Evolutionary conservation across 2,888 invertebrate species (phyloP), one percentile per base, ranked within the genome.

Genomic region (Philhelius pedissequus): DNA sequence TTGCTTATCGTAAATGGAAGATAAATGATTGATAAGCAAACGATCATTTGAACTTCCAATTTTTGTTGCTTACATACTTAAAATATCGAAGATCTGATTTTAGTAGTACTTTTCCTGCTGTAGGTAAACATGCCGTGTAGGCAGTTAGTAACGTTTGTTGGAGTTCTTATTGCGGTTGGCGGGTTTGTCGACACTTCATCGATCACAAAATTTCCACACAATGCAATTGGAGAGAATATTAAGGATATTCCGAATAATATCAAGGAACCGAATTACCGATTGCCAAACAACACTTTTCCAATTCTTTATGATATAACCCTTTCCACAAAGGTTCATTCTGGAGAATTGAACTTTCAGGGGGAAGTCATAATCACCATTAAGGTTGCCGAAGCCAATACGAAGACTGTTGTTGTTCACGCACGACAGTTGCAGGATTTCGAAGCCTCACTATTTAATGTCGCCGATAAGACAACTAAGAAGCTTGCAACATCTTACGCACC

Each of bases 291-390:
- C 38, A 91, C 94, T 0, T 87, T 87, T 15, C 94, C 94, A 0
- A 90, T 89, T 0, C 92, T 92, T 86, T 95, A 94, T 87, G 91
- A 91, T 20, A 91, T 94, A n/a, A 88, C 88, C 9, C 89, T 94
- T 0, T 91, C 88, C 62, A 60, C 60, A 18, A 60, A 27, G 0
- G 18, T 60, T 18, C 89, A 89, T 25, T 89, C 91, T 4, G 88
- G 88, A 0, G 91, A 90, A 32, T 90, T 86, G 11, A 18, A 52
- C 3, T 88, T 87, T 69, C 87, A 2, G 8, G 94, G 94, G 8
- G 91, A 91, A 88, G 92, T 92, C 4, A 89, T 88, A 18, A 93
- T 93, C 62, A 75, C 90, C 1, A 87, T 94, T 20, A 91, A 92
- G 80, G 93, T 93, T 5, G 90, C 92, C 7, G 89, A 91, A 80